Evolutionary conservation across 2,797 vertebrate species (phyloP).

Genomic region (Galagoides demidoff): DNA sequence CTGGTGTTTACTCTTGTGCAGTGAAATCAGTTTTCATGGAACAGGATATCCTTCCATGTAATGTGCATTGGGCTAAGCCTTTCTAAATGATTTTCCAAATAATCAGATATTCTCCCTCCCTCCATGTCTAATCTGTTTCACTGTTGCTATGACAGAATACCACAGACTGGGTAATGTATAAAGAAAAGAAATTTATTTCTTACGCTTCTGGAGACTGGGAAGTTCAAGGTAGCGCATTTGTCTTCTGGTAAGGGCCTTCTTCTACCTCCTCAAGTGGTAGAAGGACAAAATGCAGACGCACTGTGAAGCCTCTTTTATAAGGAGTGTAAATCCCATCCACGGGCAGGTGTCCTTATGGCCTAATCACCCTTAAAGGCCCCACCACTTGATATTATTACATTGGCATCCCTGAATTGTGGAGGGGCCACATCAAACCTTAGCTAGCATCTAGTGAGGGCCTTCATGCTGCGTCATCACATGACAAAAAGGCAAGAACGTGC

Average conservation of each 20-base stretch:
- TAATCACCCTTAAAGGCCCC: background rate
- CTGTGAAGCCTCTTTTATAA: background rate
- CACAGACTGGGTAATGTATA: background rate
- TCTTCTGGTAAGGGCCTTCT: background rate
- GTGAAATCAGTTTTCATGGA: slow-evolving; percentile 51
- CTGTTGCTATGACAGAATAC: background rate
- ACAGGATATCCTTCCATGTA: background rate
- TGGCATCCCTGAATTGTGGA: background rate
- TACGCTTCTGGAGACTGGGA: background rate
- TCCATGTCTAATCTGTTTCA: background rate
- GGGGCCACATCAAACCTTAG: background rate
- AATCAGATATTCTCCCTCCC: background rate
- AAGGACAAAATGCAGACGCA: background rate
- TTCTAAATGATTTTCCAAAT: slow-evolving; percentile 19
- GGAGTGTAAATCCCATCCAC: background rate
- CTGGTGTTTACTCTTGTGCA: background rate
- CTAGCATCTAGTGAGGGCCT: background rate
- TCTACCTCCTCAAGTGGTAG: background rate
- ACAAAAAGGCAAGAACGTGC: background rate
- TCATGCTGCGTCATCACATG: background rate
- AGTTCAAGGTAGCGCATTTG: background rate
- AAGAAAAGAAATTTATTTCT: background rate
- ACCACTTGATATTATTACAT: background rate
- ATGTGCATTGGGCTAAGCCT: background rate
- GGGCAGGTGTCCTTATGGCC: background rate